Percentiles rank a stretch among this genome's conserved stretches.
Conservation (phyloP, 2,888 invertebrate species). For the Copidosoma aretas region DNA sequence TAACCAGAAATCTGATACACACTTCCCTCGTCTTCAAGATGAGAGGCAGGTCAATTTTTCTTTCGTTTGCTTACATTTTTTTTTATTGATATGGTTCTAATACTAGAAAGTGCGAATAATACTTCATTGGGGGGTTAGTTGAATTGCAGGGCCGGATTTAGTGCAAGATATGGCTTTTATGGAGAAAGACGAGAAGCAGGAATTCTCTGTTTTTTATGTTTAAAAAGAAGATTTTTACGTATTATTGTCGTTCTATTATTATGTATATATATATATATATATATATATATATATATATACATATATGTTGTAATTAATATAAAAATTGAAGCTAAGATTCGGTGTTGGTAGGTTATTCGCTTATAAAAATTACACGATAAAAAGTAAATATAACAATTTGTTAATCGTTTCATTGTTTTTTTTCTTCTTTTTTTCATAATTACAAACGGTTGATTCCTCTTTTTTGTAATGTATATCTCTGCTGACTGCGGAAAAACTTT, state of each 20-base stretch:
- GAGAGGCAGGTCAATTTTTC: constrained; percentile 29
- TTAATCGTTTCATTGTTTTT: constrained; percentile 17
- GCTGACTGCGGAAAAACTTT: constrained; percentile 29
- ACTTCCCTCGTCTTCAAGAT: constrained; percentile 30
- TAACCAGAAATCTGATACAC: constrained; percentile 30
- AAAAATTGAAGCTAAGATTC: constrained; percentile 42
- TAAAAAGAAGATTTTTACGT: constrained; percentile 37
- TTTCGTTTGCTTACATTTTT: too few relatives aligned
- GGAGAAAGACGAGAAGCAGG: constrained; percentile 43
- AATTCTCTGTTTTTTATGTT: constrained; percentile 41
- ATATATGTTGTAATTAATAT: constrained; percentile 38
- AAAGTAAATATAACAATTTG: constrained; percentile 38
- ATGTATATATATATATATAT: constrained; percentile 32
- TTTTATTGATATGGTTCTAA: constrained; percentile 38
- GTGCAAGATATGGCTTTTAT: constrained; percentile 41
- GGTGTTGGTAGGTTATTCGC: constrained; percentile 41
- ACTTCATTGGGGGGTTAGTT: constrained; percentile 31
- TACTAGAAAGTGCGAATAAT: constrained; percentile 40
- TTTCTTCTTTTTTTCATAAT: constrained; percentile 23
- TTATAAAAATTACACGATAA: constrained; percentile 42
- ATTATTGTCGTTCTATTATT: constrained; percentile 41
- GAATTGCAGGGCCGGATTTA: constrained; percentile 37
- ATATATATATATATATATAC: constrained; percentile 21
- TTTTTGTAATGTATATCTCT: constrained; percentile 18
- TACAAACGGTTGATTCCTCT: constrained; percentile 36